These are phyloP conservation scores for Myocastor coypus DNA, from an alignment of 2,113 vertebrate genomes.

Conservation along the genomic window DNA sequence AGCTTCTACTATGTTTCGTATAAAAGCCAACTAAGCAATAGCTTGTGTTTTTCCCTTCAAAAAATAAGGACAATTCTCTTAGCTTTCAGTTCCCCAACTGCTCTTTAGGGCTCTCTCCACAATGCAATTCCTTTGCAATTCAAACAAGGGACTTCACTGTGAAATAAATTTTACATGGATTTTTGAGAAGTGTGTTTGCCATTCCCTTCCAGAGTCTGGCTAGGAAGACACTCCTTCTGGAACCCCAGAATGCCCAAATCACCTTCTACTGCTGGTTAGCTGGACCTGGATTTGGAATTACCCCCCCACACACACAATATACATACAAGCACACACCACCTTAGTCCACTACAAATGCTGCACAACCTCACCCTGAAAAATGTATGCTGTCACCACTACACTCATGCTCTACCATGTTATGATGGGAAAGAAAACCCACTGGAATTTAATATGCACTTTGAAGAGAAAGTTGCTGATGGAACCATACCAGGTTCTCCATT, in stretches of 20 bases:
- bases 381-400: not conserved
- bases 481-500: not conserved
- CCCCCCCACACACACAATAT: not conserved
- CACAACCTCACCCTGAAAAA: not conserved
- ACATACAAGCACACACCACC: not conserved
- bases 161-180: constrained; percentile 63
- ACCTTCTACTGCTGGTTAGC: not conserved
- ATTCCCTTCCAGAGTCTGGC: constrained; percentile 15
- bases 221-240: constrained; percentile 39
- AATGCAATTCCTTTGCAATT: constrained; percentile 37
- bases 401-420: not conserved
- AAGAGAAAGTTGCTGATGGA: constrained; percentile 48
- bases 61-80: constrained; percentile 4
- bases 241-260: constrained; percentile 51
- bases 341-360: not conserved
- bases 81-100: constrained; percentile 6
- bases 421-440: not conserved
- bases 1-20: constrained; percentile 42
- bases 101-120: constrained; percentile 16
- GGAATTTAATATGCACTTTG: not conserved
- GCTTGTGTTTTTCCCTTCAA: constrained; percentile 16
- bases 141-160: constrained; percentile 58
- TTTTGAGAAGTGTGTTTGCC: constrained; percentile 39
- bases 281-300: not conserved
- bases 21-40: constrained; percentile 45